Base-by-base conservation (phyloP, 2,797 vertebrate genomes). In the Bucorvus abyssinicus region DNA sequence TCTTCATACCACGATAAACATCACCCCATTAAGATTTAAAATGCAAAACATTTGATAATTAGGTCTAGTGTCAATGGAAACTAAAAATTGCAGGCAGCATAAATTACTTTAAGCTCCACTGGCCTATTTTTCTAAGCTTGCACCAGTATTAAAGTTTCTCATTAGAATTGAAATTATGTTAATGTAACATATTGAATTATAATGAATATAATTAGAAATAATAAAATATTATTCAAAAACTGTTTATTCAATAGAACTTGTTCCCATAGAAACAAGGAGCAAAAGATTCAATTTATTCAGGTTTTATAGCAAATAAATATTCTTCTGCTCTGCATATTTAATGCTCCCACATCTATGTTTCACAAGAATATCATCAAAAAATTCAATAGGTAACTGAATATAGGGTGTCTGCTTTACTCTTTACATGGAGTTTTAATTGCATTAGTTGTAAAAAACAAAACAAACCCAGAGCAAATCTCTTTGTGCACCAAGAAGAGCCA, bases 131-230 rank as follows among this genome's bases (percentile, higher is more conserved):
- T 68, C 79, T 57, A 93, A 87, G 45, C 70, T 96, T 87, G 12
- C 73, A 55, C 10, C 8, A 77, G 24, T 95, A 75, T 69, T 89
- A 96, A 96, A 88, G 64, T 93, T 85, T 95, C 80, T 95, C 60
- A 83, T 96, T 96, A 91, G 65, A 92, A 89, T 12, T 82, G 55
- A 95, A 97, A 96, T 93, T 78, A 95, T 80, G 96, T 97, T 97
- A 95, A 96, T 95, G 60, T 84, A 60, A 80, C 87, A 94, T 86
- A 94, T 84, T 97, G 71, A 93, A 94, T 97, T 95, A 95, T 97
- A 96, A 96, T 96, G 90, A 96, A 84, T 94, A 83, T 78, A 95
- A 95, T 92, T 97, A 80, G 53, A 96, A 97, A 90, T 87, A 81
- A 95, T 84, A 96, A 96, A 97, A 84, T 94, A 95, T 88, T 80